Conservation (phyloP, 2,113 vertebrate genomes). For the Psephotus haematonotus region DNA sequence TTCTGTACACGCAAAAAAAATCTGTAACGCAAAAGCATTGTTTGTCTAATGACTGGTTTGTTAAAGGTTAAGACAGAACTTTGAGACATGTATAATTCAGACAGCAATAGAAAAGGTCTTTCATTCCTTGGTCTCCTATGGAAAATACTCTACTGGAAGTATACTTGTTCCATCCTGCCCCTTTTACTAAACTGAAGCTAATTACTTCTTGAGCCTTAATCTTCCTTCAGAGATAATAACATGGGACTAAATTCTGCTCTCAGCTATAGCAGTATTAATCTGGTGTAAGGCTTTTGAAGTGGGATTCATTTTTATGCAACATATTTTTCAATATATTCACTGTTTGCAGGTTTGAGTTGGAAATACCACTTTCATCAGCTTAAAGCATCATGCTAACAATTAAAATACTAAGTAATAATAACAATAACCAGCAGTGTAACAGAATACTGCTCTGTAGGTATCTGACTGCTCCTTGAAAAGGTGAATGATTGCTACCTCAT, state of each 20-base stretch:
- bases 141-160: background rate
- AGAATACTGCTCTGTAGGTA: background rate
- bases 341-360: conserved; percentile 12
- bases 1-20: background rate
- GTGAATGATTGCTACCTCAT: background rate
- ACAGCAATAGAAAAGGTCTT: background rate
- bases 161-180: background rate
- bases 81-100: background rate
- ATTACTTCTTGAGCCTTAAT: conserved; percentile 49
- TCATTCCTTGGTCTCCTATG: background rate
- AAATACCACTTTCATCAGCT: conserved; percentile 31
- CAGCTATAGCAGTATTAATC: conserved; percentile 27
- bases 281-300: conserved; percentile 43
- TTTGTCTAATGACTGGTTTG: background rate
- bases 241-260: conserved; percentile 37
- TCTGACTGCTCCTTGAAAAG: background rate
- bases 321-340: background rate
- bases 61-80: background rate
- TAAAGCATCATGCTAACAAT: background rate
- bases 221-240: conserved; percentile 46
- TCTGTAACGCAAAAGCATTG: background rate
- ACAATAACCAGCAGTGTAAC: background rate
- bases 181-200: conserved; percentile 30
- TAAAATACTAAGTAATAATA: conserved; percentile 21
- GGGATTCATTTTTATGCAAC: conserved; percentile 33